These are phyloP conservation scores for Pachymerium ferrugineum DNA, from an alignment of 2,888 invertebrate species.

Conservation along the genomic window DNA sequence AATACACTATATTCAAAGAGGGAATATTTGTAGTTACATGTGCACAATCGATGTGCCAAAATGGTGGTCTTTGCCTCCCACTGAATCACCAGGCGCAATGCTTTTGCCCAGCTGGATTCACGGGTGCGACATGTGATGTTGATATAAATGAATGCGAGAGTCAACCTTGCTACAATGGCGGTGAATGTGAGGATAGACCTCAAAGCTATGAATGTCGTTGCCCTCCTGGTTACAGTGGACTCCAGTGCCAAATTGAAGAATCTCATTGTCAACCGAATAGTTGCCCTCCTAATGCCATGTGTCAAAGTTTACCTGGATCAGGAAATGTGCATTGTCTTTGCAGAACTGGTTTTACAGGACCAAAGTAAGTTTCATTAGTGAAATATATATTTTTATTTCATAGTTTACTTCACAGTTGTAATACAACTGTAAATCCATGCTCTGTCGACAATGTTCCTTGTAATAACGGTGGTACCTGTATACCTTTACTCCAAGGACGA, in stretches of 20 bases:
- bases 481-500: slow-evolving; percentile 75
- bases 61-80: slow-evolving; percentile 83
- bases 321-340: slow-evolving; percentile 90
- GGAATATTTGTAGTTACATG: slow-evolving; percentile 68
- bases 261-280: slow-evolving; percentile 83
- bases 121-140: slow-evolving; percentile 84
- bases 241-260: slow-evolving; percentile 89
- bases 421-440: slow-evolving; percentile 70
- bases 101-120: slow-evolving; percentile 90
- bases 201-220: slow-evolving; percentile 90
- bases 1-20: too few species aligned
- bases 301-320: slow-evolving; percentile 82
- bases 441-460: slow-evolving; percentile 85
- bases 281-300: slow-evolving; percentile 93
- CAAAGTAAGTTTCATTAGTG: slow-evolving; percentile 55
- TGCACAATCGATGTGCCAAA: slow-evolving; percentile 79
- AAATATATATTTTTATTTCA: background rate
- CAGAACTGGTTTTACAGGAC: slow-evolving; percentile 87
- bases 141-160: slow-evolving; percentile 94
- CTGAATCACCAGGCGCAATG: slow-evolving; percentile 85
- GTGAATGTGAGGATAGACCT: slow-evolving; percentile 82
- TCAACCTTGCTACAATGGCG: slow-evolving; percentile 88
- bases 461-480: slow-evolving; percentile 80
- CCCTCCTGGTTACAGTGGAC: slow-evolving; percentile 74
- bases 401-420: slow-evolving; percentile 32